Evolutionary conservation across 2,888 invertebrate species (phyloP).

Genomic region (Agrilus mali): DNA sequence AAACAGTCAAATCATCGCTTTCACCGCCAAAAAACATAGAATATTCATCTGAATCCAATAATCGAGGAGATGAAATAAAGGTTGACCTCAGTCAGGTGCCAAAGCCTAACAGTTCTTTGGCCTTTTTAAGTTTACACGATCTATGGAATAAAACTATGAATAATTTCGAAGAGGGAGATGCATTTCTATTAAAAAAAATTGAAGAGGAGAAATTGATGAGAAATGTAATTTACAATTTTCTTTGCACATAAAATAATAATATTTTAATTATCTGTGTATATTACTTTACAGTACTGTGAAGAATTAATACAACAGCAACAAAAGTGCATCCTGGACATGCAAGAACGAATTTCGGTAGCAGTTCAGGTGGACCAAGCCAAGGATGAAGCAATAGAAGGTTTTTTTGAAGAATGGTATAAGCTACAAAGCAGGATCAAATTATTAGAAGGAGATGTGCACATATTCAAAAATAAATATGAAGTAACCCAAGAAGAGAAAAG

Average conservation of each 20-base stretch:
- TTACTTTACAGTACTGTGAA: conserved; percentile 52
- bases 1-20: too few relatives aligned
- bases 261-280: background rate
- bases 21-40: too few relatives aligned
- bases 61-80: too few relatives aligned
- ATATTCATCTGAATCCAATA: too few relatives aligned
- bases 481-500: background rate
- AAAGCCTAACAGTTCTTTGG: conserved; percentile 10
- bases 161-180: conserved; percentile 6
- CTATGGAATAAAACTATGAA: conserved; percentile 42
- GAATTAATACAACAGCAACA: conserved; percentile 62
- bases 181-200: conserved; percentile 34
- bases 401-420: conserved; percentile 51
- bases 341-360: conserved; percentile 69
- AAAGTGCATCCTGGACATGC: conserved; percentile 58
- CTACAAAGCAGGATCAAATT: conserved; percentile 26
- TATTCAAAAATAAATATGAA: too few relatives aligned
- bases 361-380: conserved; percentile 64
- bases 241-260: background rate
- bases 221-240: conserved; percentile 41
- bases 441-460: conserved; percentile 21
- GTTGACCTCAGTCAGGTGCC: too few relatives aligned
- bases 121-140: conserved; percentile 44
- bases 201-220: conserved; percentile 67
- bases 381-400: conserved; percentile 52